Conservation (phyloP, 2,888 invertebrate genomes). For the Amblyjoppa proteus region DNA sequence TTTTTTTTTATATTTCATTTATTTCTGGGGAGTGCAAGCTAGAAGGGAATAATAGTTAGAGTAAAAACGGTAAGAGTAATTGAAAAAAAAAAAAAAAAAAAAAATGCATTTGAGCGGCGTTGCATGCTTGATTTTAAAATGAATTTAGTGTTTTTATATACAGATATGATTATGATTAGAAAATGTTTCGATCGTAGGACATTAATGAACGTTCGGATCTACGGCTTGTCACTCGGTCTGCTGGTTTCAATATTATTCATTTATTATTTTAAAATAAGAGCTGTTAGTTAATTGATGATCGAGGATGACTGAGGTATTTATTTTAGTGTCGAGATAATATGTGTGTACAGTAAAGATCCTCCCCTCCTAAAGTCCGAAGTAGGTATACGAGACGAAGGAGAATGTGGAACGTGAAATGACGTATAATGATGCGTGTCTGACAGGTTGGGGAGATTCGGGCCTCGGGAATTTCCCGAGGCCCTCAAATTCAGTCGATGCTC, state of each 20-base stretch:
- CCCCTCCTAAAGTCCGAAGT: neutral
- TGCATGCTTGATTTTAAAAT: too few relatives aligned
- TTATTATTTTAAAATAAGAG: neutral
- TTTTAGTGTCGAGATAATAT: neutral
- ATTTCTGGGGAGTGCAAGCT: too few relatives aligned
- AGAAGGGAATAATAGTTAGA: too few relatives aligned
- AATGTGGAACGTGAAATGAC: constrained; percentile 41
- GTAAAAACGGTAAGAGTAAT: too few relatives aligned
- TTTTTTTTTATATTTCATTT: too few relatives aligned
- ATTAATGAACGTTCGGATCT: too few relatives aligned
- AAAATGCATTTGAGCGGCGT: too few relatives aligned
- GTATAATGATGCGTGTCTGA: constrained; percentile 51
- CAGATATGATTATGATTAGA: too few relatives aligned
- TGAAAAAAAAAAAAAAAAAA: too few relatives aligned
- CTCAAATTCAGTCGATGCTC: constrained; percentile 38
- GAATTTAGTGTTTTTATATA: too few relatives aligned
- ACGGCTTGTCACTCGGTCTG: neutral
- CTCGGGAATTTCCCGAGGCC: constrained; percentile 31
- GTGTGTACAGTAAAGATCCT: too few relatives aligned
- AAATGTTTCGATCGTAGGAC: too few relatives aligned
- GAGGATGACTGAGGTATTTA: neutral
- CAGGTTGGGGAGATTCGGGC: constrained; percentile 13
- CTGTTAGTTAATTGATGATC: neutral
- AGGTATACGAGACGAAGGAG: neutral
- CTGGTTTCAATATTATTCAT: neutral